Conservation (phyloP, 2,113 vertebrate genomes). For the Epinephelus fuscoguttatus region DNA sequence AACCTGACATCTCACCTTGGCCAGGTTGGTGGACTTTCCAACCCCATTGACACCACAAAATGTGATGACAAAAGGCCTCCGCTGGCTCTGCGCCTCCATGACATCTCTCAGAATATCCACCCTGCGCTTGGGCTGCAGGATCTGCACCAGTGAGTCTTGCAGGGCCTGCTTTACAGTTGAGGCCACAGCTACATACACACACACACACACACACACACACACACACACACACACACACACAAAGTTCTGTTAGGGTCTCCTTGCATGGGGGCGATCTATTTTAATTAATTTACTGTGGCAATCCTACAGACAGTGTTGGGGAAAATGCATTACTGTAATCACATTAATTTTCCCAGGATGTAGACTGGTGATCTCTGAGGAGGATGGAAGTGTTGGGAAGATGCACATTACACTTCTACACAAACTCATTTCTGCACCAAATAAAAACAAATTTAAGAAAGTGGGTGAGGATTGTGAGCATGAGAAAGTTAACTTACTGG, state of each 20-base stretch:
- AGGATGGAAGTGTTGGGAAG: not conserved
- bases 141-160: constrained; percentile 97
- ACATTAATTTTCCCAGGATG: not conserved
- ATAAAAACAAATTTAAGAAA: not conserved
- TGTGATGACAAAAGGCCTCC: constrained; percentile 93
- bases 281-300: not conserved
- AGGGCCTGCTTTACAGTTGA: constrained; percentile 97
- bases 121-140: constrained; percentile 95
- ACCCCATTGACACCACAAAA: constrained; percentile 98
- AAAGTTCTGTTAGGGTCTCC: not conserved
- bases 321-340: constrained; percentile 35
- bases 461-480: not conserved
- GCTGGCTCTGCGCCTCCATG: constrained; percentile 93
- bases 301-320: not conserved
- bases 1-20: constrained; percentile 86
- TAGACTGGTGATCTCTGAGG: not conserved
- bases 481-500: constrained; percentile 88
- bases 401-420: not conserved
- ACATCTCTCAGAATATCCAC: constrained; percentile 96
- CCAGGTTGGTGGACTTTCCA: constrained; percentile 97
- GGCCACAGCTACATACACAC: constrained; percentile 88
- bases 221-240: not conserved
- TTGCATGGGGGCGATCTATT: not conserved
- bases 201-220: not conserved
- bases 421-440: not conserved